Percentiles rank a stretch among this genome's conserved stretches.
These are phyloP conservation scores for Heliangelus exortis DNA, from an alignment of 2,797 vertebrate species.

Conservation along the genomic window DNA sequence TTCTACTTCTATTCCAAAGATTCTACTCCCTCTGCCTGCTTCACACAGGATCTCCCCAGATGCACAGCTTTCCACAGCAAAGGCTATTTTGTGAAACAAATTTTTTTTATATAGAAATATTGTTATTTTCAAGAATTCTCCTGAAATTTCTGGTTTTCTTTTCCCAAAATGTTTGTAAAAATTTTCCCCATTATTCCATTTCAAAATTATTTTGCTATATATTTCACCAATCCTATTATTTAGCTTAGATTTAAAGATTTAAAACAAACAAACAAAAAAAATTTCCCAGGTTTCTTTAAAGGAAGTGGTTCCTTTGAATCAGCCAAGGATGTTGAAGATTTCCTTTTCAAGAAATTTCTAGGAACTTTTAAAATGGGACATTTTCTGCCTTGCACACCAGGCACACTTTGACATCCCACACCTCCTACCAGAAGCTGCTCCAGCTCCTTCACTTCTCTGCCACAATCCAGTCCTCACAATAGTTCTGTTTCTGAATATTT, in stretches of 20 bases:
- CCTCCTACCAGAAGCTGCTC: not conserved
- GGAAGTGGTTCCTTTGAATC: not conserved
- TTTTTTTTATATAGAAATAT: not conserved
- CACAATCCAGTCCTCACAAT: not conserved
- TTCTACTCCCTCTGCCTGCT: not conserved
- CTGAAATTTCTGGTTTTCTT: not conserved
- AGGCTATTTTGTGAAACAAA: not conserved
- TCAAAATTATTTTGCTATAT: not conserved
- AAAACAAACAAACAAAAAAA: not conserved
- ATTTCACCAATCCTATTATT: not conserved
- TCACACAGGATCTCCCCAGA: not conserved
- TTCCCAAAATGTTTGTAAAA: not conserved
- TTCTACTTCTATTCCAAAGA: too few relatives aligned
- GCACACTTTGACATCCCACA: not conserved
- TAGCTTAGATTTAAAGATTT: not conserved
- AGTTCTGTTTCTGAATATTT: not conserved
- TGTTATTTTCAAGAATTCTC: not conserved
- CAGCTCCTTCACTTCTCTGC: not conserved
- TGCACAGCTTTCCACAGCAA: not conserved
- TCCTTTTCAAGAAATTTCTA: not conserved
- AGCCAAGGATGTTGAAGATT: not conserved
- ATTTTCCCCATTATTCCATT: not conserved
- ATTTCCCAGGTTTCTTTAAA: not conserved
- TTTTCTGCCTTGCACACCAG: not conserved
- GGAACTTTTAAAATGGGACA: not conserved